phyloP scores from a whole-genome alignment of 2,113 vertebrate species.

The Gopherus evgoodei region DNA sequence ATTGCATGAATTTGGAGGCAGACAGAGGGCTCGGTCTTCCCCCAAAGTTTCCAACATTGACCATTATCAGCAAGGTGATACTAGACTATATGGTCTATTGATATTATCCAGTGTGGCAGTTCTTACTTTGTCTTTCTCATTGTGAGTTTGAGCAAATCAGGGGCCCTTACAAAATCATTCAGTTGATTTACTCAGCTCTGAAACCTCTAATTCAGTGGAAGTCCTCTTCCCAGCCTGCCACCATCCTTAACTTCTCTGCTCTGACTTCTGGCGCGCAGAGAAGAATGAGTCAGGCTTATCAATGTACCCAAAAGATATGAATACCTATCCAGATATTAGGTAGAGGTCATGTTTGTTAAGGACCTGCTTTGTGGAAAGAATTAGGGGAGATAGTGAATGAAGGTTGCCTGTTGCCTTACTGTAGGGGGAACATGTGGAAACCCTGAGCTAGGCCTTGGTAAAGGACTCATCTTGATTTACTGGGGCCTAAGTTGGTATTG shows the following conservation, averaged over 20 bases:
- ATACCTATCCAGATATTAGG: background rate
- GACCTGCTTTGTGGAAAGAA: background rate
- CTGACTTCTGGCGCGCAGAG: background rate
- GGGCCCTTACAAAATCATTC: background rate
- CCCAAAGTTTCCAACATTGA: background rate
- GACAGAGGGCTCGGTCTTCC: background rate
- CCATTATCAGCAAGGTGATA: too few relatives aligned
- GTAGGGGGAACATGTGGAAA: background rate
- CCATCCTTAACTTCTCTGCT: background rate
- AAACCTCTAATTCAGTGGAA: background rate
- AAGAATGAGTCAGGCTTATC: background rate
- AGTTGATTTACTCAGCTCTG: background rate
- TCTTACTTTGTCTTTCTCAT: background rate
- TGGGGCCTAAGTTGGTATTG: background rate
- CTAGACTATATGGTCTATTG: background rate
- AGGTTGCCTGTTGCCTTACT: background rate
- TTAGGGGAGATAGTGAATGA: background rate
- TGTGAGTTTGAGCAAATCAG: background rate
- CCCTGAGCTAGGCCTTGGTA: background rate
- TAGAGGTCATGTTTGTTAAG: background rate
- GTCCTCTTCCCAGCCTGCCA: background rate
- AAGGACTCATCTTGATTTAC: background rate
- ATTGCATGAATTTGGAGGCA: background rate
- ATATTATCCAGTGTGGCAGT: background rate
- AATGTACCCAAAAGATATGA: background rate